A percentile compares a stretch with the other conserved stretches of the same genome.
phyloP scores from a whole-genome alignment of 1,140 invertebrate genomes.

The Saccostrea cuccullata region DNA sequence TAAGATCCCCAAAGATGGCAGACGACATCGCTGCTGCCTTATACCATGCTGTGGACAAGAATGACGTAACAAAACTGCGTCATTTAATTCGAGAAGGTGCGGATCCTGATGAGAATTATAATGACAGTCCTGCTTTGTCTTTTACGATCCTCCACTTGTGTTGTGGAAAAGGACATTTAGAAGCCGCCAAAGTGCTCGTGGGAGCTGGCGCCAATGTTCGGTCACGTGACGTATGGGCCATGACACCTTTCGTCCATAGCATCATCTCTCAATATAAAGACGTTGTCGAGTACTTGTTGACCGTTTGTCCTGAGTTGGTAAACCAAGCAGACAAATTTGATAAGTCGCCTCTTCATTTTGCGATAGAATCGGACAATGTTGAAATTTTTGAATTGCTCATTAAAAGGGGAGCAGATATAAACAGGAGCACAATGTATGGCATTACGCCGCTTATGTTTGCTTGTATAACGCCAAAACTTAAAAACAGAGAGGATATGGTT shows the following conservation, averaged over 20 bases:
- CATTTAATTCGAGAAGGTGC: constrained; percentile 46
- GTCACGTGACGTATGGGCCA: constrained; percentile 58
- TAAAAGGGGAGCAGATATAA: constrained; percentile 47
- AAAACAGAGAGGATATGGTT: constrained; percentile 24
- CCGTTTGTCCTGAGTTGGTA: constrained; percentile 23
- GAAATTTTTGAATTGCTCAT: constrained; percentile 47
- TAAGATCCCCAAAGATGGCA: neutral
- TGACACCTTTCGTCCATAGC: constrained; percentile 61
- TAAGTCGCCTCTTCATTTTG: constrained; percentile 55
- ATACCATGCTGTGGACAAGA: constrained; percentile 50
- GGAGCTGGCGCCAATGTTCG: constrained; percentile 52
- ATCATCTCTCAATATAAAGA: constrained; percentile 49
- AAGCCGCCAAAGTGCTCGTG: constrained; percentile 51
- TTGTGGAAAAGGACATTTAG: constrained; percentile 56
- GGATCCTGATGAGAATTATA: constrained; percentile 46
- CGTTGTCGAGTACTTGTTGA: constrained; percentile 47
- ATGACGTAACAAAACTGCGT: constrained; percentile 38
- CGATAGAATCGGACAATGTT: constrained; percentile 47
- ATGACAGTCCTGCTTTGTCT: constrained; percentile 47
- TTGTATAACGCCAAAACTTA: neutral
- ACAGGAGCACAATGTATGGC: constrained; percentile 43
- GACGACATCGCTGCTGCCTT: constrained; percentile 35
- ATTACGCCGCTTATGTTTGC: constrained; percentile 56
- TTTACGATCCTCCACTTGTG: constrained; percentile 57
- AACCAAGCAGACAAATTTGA: constrained; percentile 52